Conservation (phyloP, 2,797 vertebrate genomes). For the Clamator glandarius region DNA sequence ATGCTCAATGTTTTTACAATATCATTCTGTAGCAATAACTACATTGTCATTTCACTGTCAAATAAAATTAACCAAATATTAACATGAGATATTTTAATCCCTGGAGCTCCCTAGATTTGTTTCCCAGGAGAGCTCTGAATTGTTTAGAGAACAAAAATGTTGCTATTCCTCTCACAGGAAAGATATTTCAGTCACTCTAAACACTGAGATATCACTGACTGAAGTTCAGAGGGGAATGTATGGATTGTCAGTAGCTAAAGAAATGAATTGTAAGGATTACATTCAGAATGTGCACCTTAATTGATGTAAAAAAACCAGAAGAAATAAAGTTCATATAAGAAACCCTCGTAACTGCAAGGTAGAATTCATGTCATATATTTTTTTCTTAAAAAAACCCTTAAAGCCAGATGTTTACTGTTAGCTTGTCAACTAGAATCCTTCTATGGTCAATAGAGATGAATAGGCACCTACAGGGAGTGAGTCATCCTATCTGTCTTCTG, state of each 20-base stretch:
- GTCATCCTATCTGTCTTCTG: slow-evolving; percentile 18
- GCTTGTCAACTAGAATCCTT: slow-evolving; percentile 13
- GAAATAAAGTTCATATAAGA: background rate
- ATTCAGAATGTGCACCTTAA: background rate
- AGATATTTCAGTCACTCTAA: background rate
- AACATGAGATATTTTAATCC: background rate
- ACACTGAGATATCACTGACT: background rate
- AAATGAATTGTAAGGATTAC: background rate
- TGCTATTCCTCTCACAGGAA: background rate
- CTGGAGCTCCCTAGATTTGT: background rate
- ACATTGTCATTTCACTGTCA: background rate
- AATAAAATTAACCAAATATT: background rate
- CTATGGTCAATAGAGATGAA: slow-evolving; percentile 43
- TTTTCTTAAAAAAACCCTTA: background rate
- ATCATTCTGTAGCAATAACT: background rate
- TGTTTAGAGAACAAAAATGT: background rate
- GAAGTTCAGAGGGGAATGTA: background rate
- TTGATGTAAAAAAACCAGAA: background rate
- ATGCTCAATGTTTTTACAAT: background rate
- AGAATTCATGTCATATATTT: background rate
- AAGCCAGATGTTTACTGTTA: background rate
- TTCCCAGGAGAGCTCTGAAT: background rate
- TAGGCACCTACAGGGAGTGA: slow-evolving; percentile 32
- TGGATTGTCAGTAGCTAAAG: background rate
- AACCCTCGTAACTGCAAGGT: background rate